Percentiles rank a stretch among this genome's conserved stretches.
Conservation (phyloP, 2,113 vertebrate species). For the Rhea americana region DNA sequence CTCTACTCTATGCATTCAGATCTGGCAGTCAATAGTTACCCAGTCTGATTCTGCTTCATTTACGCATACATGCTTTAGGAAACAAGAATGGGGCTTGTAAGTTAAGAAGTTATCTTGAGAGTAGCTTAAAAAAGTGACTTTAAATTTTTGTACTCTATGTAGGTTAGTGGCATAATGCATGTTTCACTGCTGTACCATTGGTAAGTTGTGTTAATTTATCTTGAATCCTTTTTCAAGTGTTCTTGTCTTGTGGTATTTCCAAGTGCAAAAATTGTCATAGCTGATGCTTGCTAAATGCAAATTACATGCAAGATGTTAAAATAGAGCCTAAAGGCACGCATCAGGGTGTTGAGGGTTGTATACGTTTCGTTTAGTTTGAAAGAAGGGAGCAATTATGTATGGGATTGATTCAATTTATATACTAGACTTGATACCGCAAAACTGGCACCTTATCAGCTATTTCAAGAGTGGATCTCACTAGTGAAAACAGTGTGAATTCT, state of each 20-base stretch:
- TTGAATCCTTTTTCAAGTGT: background rate
- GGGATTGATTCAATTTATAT: slow-evolving; percentile 22
- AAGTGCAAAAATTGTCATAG: background rate
- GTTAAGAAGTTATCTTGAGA: background rate
- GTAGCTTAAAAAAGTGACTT: background rate
- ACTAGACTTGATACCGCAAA: background rate
- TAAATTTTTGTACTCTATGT: background rate
- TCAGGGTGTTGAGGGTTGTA: slow-evolving; percentile 13
- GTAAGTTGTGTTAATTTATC: background rate
- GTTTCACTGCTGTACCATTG: background rate
- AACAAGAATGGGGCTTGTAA: background rate
- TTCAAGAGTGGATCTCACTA: background rate
- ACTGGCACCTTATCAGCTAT: background rate
- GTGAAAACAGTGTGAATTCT: background rate
- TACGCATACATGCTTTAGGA: background rate
- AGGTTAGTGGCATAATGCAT: background rate
- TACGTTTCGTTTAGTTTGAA: slow-evolving; percentile 9
- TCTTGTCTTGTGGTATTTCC: background rate
- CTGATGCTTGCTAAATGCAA: slow-evolving; percentile 14
- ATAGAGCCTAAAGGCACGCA: slow-evolving; percentile 42
- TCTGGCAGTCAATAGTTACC: background rate
- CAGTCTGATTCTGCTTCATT: background rate
- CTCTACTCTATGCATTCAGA: background rate
- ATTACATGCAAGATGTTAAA: background rate
- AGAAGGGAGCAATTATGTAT: slow-evolving; percentile 51